These are phyloP conservation scores for Seriola aureovittata DNA, from an alignment of 2,113 vertebrate species.

Conservation along the genomic window DNA sequence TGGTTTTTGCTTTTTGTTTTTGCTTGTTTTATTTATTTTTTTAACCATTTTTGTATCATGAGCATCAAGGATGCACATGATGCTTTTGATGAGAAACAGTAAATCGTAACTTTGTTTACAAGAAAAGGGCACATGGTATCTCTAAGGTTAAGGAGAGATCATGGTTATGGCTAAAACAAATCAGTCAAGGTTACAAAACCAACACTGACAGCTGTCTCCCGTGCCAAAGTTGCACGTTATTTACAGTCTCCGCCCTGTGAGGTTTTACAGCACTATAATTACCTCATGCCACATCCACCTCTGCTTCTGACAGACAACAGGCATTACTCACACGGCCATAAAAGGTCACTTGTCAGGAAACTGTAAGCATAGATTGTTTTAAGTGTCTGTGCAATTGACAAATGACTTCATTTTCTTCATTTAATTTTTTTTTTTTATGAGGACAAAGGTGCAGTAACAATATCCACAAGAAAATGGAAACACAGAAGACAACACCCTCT, in stretches of 20 bases:
- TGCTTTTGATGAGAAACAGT: background rate
- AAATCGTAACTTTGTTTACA: background rate
- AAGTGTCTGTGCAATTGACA: background rate
- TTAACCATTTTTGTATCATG: background rate
- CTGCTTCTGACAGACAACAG: constrained; percentile 21
- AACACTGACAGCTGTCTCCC: background rate
- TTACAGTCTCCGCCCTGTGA: constrained; percentile 1
- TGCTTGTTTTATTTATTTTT: background rate
- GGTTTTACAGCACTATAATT: constrained; percentile 30
- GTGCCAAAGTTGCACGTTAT: constrained; percentile 4
- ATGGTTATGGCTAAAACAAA: background rate
- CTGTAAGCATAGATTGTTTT: background rate
- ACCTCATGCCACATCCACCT: constrained; percentile 34
- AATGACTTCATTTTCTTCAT: background rate
- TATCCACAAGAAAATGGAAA: constrained; percentile 16
- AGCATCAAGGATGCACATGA: background rate
- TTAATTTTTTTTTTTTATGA: background rate
- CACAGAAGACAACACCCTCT: constrained; percentile 9
- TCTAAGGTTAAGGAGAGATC: background rate
- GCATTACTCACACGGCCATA: constrained; percentile 24
- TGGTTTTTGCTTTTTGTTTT: too few species aligned
- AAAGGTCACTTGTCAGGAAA: constrained; percentile 38
- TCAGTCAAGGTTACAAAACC: constrained; percentile 1
- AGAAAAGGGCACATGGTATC: background rate
- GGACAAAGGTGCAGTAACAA: background rate